These are phyloP conservation scores for Drosophila parthenogenetica DNA, from an alignment of 2,888 invertebrate genomes.

Conservation along the genomic window DNA sequence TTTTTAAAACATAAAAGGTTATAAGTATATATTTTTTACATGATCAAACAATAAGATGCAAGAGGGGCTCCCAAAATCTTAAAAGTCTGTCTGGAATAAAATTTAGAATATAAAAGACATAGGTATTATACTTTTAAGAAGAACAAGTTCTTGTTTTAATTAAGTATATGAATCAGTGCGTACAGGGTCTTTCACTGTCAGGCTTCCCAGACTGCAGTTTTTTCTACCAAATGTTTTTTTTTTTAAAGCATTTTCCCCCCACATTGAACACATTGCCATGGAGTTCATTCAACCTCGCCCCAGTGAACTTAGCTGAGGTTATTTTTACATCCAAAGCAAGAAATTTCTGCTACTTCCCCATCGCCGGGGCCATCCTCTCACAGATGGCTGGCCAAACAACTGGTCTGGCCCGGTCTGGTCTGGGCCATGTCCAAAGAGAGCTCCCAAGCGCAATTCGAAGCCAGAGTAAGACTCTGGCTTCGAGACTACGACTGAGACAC, in stretches of 20 bases:
- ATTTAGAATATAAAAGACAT: too few relatives aligned
- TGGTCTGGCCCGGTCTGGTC: constrained; percentile 66
- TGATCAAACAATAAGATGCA: too few relatives aligned
- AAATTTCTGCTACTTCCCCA: constrained; percentile 21
- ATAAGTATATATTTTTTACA: too few relatives aligned
- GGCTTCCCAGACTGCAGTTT: neutral
- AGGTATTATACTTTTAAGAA: too few relatives aligned
- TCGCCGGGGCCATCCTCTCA: constrained; percentile 6
- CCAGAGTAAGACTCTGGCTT: constrained; percentile 27
- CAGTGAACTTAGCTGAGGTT: constrained; percentile 85
- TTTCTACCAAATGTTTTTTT: constrained; percentile 14
- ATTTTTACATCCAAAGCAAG: constrained; percentile 82
- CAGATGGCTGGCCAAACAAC: constrained; percentile 58
- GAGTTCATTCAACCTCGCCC: constrained; percentile 85
- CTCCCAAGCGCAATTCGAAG: constrained; percentile 15
- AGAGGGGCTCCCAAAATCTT: too few relatives aligned
- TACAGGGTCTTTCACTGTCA: neutral
- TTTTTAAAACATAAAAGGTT: too few relatives aligned
- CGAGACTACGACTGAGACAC: neutral
- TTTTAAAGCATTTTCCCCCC: constrained; percentile 31
- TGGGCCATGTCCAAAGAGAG: constrained; percentile 46
- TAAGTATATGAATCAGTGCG: too few relatives aligned
- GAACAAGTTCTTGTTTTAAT: too few relatives aligned
- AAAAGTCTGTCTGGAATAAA: too few relatives aligned
- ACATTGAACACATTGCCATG: constrained; percentile 49